These are phyloP conservation scores for Sarcophaga peregrina DNA, from an alignment of 1,140 invertebrate species.

Conservation along the genomic window DNA sequence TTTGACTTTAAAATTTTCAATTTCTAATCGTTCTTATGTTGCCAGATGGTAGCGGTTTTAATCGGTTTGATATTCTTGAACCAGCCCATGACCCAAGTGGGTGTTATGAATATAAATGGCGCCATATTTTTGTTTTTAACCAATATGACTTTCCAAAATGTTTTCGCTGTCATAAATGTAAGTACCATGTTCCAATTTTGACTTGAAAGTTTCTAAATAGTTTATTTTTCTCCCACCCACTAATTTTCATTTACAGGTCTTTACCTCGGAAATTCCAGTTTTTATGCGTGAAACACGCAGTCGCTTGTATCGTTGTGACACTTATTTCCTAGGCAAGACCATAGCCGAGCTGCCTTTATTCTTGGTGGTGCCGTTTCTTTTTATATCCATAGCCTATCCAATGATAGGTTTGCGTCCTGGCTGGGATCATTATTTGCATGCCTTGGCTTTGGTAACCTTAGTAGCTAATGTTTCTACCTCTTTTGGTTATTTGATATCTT, in stretches of 20 bases:
- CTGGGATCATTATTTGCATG: slow-evolving; percentile 78
- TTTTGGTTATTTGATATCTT: slow-evolving; percentile 94
- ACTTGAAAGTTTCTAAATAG: background rate
- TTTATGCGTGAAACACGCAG: slow-evolving; percentile 92
- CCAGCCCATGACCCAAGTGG: slow-evolving; percentile 85
- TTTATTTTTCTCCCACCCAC: background rate
- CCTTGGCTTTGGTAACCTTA: slow-evolving; percentile 79
- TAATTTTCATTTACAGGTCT: slow-evolving; percentile 75
- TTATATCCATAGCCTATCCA: slow-evolving; percentile 87
- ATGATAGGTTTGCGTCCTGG: slow-evolving; percentile 85
- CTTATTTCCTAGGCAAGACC: slow-evolving; percentile 94
- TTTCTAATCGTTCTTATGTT: background rate
- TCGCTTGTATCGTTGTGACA: slow-evolving; percentile 91
- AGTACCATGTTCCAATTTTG: slow-evolving; percentile 66
- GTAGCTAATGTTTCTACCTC: slow-evolving; percentile 92
- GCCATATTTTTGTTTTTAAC: slow-evolving; percentile 93
- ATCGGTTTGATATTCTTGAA: slow-evolving; percentile 91
- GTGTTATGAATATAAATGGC: slow-evolving; percentile 96
- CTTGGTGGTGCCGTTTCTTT: slow-evolving; percentile 83
- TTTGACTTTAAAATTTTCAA: slow-evolving; percentile 8
- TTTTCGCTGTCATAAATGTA: slow-evolving; percentile 89
- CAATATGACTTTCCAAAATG: slow-evolving; percentile 94
- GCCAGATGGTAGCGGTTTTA: slow-evolving; percentile 84
- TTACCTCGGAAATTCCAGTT: slow-evolving; percentile 90
- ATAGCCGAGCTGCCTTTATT: slow-evolving; percentile 88